phyloP scores from a whole-genome alignment of 2,888 invertebrate species.

The Tromatobia lineatoria region DNA sequence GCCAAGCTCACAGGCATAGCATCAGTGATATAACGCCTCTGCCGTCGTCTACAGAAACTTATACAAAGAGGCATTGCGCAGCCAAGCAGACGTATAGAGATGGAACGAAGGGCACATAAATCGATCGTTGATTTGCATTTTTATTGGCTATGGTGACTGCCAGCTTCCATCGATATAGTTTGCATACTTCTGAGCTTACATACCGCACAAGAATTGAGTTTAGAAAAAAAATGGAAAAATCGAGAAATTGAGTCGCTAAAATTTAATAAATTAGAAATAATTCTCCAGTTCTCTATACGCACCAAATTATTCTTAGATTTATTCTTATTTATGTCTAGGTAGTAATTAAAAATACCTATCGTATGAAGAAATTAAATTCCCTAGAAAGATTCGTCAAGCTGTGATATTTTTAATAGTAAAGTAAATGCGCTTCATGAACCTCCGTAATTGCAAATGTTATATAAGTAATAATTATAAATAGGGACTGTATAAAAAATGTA shows the following conservation, averaged over 20 bases:
- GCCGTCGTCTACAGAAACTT: slow-evolving; percentile 41
- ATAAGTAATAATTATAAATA: too few relatives aligned
- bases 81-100: slow-evolving; percentile 46
- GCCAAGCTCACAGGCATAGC: slow-evolving; percentile 10
- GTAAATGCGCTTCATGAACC: too few relatives aligned
- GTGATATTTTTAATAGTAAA: too few relatives aligned
- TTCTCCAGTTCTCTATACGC: too few relatives aligned
- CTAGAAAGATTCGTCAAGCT: too few relatives aligned
- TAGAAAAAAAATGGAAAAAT: not conserved
- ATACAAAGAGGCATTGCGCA: slow-evolving; percentile 23
- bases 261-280: not conserved
- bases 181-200: slow-evolving; percentile 22
- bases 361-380: too few relatives aligned
- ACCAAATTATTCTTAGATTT: too few relatives aligned
- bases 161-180: slow-evolving; percentile 54
- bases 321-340: too few relatives aligned
- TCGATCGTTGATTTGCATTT: slow-evolving; percentile 72
- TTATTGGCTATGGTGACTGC: slow-evolving; percentile 65
- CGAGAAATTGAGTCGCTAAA: not conserved
- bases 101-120: slow-evolving; percentile 62
- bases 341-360: not conserved
- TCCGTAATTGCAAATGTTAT: too few relatives aligned
- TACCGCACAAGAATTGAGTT: not conserved
- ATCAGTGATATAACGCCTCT: slow-evolving; percentile 64
- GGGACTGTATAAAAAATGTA: too few relatives aligned